These are phyloP conservation scores for Cassiopea xamachana DNA, from an alignment of 30 jellyfish, hydroid and myxozoan species.

Conservation along the genomic window DNA sequence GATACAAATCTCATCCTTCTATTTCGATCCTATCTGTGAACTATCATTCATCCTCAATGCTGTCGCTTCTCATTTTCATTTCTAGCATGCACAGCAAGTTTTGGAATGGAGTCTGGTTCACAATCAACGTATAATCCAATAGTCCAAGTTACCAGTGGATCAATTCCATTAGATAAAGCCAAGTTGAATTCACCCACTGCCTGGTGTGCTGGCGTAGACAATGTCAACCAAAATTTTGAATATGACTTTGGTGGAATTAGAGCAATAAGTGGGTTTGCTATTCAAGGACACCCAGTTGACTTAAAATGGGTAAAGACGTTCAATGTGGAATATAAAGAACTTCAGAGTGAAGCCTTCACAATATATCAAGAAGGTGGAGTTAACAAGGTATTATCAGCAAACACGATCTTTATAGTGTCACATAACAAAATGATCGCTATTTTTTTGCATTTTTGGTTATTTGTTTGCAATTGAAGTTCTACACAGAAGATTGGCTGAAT, in stretches of 20 bases:
- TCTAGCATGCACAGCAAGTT: constrained; percentile 45
- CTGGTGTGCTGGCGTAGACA: constrained; percentile 45
- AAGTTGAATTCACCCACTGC: constrained; percentile 26
- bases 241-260: constrained; percentile 48
- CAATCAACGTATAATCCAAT: constrained; percentile 19
- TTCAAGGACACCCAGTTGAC: constrained; percentile 60
- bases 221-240: constrained; percentile 8
- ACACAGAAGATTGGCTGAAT: no score
- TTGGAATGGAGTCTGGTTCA: constrained; percentile 65
- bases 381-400: constrained; percentile 28
- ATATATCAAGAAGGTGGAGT: constrained; percentile 39
- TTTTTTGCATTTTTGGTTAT: no score
- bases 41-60: no score
- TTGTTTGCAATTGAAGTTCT: no score
- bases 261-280: constrained; percentile 62
- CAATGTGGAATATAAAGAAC: constrained; percentile 35
- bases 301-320: constrained; percentile 51
- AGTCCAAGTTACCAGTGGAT: constrained; percentile 38
- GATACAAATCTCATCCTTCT: no score
- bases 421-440: no score
- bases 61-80: background rate
- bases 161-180: constrained; percentile 18
- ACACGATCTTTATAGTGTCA: no score
- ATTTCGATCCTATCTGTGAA: no score
- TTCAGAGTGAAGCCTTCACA: constrained; percentile 8